Conservation (phyloP, 2,113 vertebrate genomes). For the Neotragus pygmaeus region DNA sequence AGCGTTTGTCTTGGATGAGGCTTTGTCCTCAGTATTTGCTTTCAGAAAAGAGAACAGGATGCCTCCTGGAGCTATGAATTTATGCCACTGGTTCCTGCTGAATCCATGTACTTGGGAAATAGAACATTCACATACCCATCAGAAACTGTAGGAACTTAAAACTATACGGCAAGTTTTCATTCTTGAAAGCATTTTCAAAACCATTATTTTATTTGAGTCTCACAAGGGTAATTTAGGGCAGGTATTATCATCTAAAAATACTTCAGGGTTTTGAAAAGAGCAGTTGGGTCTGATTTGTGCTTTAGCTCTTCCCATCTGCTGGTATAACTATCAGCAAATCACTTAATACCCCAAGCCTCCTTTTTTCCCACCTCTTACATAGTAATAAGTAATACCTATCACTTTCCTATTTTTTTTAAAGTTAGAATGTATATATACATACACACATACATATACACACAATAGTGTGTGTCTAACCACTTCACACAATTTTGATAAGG, state of each 20-base stretch:
- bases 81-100: constrained; percentile 23
- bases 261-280: not conserved
- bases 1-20: constrained; percentile 53
- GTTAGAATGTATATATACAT: not conserved
- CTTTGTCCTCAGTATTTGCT: constrained; percentile 58
- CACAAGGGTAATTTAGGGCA: not conserved
- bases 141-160: not conserved
- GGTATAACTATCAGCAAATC: not conserved
- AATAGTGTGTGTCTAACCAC: not conserved
- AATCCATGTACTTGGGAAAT: not conserved
- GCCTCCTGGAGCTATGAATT: constrained; percentile 28
- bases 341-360: not conserved
- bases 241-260: not conserved
- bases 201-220: not conserved
- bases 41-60: not conserved
- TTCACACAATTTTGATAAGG: not conserved
- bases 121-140: not conserved
- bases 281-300: not conserved
- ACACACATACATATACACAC: not conserved
- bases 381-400: not conserved
- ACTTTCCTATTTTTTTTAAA: not conserved
- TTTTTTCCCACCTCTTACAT: not conserved
- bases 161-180: not conserved
- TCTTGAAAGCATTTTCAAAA: constrained; percentile 20
- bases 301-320: not conserved